Evolutionary conservation across 2,113 vertebrate genomes (phyloP).

Genomic region (Chaenogobius annularis): DNA sequence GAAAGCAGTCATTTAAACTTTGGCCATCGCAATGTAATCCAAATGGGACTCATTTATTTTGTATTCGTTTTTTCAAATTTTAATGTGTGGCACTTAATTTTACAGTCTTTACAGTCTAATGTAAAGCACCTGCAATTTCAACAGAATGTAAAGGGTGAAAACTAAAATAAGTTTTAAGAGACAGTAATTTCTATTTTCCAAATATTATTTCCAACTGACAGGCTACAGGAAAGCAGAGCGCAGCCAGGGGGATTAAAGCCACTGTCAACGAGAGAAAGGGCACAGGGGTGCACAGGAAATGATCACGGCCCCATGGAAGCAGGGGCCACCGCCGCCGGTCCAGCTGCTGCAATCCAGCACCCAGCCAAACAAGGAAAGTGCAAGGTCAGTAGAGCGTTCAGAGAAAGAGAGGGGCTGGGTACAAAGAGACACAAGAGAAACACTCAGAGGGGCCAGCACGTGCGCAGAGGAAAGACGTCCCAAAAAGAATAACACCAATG

Average conservation of each 20-base stretch:
- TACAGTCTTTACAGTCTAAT: too few relatives aligned
- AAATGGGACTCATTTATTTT: not conserved
- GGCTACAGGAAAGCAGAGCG: constrained; percentile 30
- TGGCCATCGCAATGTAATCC: too few relatives aligned
- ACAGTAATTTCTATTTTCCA: constrained; percentile 30
- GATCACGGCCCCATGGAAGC: constrained; percentile 60
- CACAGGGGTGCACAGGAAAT: constrained; percentile 73
- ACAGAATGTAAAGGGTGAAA: not conserved
- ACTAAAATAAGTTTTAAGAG: not conserved
- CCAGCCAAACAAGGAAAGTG: constrained; percentile 51
- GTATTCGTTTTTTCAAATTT: constrained; percentile 12
- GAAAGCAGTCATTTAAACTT: too few relatives aligned
- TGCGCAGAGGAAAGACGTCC: constrained; percentile 9
- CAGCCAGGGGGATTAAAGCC: constrained; percentile 64
- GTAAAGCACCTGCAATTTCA: too few relatives aligned
- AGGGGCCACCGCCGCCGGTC: constrained; percentile 50
- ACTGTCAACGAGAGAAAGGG: constrained; percentile 68
- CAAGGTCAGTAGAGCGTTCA: constrained; percentile 61
- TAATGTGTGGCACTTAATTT: constrained; percentile 4
- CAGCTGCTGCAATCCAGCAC: constrained; percentile 58
- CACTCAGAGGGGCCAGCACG: constrained; percentile 9
- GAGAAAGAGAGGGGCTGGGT: constrained; percentile 28
- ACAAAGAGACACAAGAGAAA: constrained; percentile 37
- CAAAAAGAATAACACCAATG: constrained; percentile 15
- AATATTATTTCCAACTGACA: constrained; percentile 20